phyloP scores from a whole-genome alignment of 2,113 vertebrate genomes.

The Dromaius novaehollandiae region DNA sequence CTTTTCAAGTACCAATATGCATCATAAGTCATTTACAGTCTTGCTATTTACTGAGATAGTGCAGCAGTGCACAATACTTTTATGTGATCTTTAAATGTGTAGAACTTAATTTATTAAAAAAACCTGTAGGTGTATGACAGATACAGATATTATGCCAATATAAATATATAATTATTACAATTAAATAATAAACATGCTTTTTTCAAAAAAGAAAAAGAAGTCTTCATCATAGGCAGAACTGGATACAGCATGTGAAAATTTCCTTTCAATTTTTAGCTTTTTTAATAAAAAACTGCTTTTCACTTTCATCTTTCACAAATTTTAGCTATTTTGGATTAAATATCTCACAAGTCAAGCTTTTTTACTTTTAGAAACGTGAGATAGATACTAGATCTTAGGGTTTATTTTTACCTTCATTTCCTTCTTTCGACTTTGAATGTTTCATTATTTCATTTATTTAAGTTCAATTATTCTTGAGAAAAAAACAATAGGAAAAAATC shows the following conservation, averaged over 20 bases:
- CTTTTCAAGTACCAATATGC: not conserved
- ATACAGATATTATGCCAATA: fast-evolving
- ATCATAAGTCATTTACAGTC: not conserved
- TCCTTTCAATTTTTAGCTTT: not conserved
- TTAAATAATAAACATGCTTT: not conserved
- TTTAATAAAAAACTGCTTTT: fast-evolving
- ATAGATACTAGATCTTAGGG: not conserved
- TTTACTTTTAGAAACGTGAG: too few species aligned
- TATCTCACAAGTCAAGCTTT: too few species aligned
- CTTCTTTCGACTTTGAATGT: not conserved
- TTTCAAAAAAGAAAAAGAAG: not conserved
- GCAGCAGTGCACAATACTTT: not conserved
- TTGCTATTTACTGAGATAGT: not conserved
- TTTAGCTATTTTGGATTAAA: too few species aligned
- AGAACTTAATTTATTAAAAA: not conserved
- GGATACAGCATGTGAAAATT: not conserved
- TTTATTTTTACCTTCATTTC: not conserved
- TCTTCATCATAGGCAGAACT: not conserved
- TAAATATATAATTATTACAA: not conserved
- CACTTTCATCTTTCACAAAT: not conserved
- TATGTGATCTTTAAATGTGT: not conserved
- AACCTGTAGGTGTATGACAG: not conserved
- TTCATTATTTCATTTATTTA: not conserved
- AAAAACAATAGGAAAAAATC: not conserved
- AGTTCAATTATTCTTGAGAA: not conserved